Percentiles rank a stretch among this genome's conserved stretches.
phyloP scores from a whole-genome alignment of 2,113 vertebrate species.

The Murina feae region DNA sequence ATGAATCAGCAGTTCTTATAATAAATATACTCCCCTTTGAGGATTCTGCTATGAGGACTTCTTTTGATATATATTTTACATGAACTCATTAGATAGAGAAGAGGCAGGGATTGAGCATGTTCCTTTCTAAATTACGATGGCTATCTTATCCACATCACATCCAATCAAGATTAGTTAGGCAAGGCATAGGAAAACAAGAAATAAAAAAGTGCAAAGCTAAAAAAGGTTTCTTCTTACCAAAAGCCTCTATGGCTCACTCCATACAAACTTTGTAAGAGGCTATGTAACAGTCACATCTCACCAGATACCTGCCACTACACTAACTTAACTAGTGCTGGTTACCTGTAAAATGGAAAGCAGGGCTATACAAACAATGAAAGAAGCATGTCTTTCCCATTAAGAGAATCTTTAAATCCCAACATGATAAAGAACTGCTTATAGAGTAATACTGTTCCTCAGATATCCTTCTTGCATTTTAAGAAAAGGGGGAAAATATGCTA shows the following conservation, averaged over 20 bases:
- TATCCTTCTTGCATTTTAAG: conserved; percentile 15
- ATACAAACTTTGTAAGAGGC: not conserved
- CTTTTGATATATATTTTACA: conserved; percentile 80
- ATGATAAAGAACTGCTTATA: not conserved
- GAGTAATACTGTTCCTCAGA: not conserved
- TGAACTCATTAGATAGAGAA: conserved; percentile 74
- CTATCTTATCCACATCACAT: conserved; percentile 48
- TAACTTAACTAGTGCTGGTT: not conserved
- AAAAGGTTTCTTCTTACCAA: not conserved
- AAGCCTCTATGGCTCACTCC: not conserved
- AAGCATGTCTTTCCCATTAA: not conserved
- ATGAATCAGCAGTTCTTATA: conserved; percentile 79
- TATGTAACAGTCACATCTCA: not conserved
- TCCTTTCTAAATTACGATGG: conserved; percentile 57
- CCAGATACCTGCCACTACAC: not conserved
- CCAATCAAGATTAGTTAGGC: conserved; percentile 48
- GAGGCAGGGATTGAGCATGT: conserved; percentile 34
- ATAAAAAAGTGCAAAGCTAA: not conserved
- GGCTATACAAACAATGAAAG: not conserved
- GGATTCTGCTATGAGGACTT: conserved; percentile 76
- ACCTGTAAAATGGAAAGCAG: conserved; percentile 40
- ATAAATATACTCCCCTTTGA: conserved; percentile 79
- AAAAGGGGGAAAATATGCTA: not conserved
- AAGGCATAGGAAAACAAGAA: conserved; percentile 48
- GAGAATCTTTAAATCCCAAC: not conserved